A percentile compares a stretch with the other conserved stretches of the same genome.
phyloP scores from a whole-genome alignment of 1,140 invertebrate genomes.

The Musca domestica region DNA sequence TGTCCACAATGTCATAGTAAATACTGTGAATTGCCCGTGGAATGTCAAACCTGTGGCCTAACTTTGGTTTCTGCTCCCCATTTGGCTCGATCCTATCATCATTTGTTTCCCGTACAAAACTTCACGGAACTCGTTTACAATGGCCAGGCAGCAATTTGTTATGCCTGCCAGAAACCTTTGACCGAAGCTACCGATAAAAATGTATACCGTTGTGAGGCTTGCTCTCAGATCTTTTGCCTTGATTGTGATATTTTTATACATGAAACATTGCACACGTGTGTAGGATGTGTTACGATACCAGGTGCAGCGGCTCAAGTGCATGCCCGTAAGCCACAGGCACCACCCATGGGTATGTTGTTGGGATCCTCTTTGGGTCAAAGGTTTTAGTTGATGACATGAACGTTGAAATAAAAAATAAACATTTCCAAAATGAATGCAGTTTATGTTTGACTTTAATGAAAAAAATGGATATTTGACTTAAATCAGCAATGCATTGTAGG shows the following conservation, averaged over 20 bases:
- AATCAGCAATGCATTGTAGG: no score
- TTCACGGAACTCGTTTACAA: slow-evolving; percentile 71
- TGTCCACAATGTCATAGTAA: slow-evolving; percentile 96
- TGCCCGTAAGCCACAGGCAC: slow-evolving; percentile 33
- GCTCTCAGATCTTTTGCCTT: slow-evolving; percentile 79
- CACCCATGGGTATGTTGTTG: slow-evolving; percentile 4
- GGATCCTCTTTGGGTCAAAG: slow-evolving; percentile 12
- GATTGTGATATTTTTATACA: slow-evolving; percentile 96
- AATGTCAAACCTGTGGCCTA: slow-evolving; percentile 91
- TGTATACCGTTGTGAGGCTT: slow-evolving; percentile 78
- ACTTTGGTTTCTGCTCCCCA: slow-evolving; percentile 97
- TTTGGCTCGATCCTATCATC: slow-evolving; percentile 94
- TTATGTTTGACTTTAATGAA: no score
- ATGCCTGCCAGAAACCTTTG: slow-evolving; percentile 70
- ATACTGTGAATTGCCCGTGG: slow-evolving; percentile 96
- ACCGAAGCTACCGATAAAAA: slow-evolving; percentile 66
- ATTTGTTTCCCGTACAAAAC: slow-evolving; percentile 87
- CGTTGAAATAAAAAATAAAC: no score
- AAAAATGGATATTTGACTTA: no score
- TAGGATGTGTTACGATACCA: slow-evolving; percentile 74
- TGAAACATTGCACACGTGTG: slow-evolving; percentile 89
- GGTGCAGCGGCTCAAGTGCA: slow-evolving; percentile 41
- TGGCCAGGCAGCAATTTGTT: slow-evolving; percentile 62
- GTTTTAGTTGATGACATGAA: background rate
- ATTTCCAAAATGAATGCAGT: no score